Evolutionary conservation across 2,113 vertebrate species (phyloP), one percentile per base, ranked within the genome.

Genomic region (Trichomycterus rosablanca): DNA sequence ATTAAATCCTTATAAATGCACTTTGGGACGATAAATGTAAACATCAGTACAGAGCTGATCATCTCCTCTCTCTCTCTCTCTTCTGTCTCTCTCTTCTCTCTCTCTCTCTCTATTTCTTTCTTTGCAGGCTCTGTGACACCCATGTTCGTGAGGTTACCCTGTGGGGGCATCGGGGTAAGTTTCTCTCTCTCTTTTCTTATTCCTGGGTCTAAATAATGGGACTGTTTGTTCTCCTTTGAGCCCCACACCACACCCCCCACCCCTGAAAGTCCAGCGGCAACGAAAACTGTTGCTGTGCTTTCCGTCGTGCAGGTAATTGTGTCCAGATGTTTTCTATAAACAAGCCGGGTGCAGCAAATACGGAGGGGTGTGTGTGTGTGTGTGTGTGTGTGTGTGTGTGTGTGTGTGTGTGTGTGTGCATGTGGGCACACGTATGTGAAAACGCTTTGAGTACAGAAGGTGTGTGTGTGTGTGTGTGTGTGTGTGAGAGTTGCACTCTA

Each of bases 101-200:
- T n/a, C n/a, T n/a, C n/a, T n/a, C n/a, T n/a, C n/a, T n/a, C n/a
- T n/a, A n/a, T n/a, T n/a, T n/a, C n/a, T 61, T 11, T 58, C 55
- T 51, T 46, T 7, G 0, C 83, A 97, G 94, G 93, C 83, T 95
- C 94, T 0, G 78, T 93, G 39, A 93, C 90, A 2, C 92, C 94
- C 0, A 88, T 95, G 89, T 98, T 97, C 48, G 94, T 97, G 79
- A 87, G 92, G 77, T 91, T 98, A 72, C 94, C 95, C 18, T 98
- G 95, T 2, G 95, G 95, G 55, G 95, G 95, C 63, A 86, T 98
- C 0, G 95, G 95, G 84, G 95, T 97, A 80, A 95, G 95, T 92
- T 57, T 46, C 64, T 74, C 54, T 54, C 80, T 80, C 52, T 79
- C 56, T 34, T 46, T 56, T 66, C 48, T 19, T 45, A 59, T 82